A percentile compares a stretch with the other conserved stretches of the same genome.
phyloP scores from a whole-genome alignment of 2,113 vertebrate species.

The Emydura subglobosa region DNA sequence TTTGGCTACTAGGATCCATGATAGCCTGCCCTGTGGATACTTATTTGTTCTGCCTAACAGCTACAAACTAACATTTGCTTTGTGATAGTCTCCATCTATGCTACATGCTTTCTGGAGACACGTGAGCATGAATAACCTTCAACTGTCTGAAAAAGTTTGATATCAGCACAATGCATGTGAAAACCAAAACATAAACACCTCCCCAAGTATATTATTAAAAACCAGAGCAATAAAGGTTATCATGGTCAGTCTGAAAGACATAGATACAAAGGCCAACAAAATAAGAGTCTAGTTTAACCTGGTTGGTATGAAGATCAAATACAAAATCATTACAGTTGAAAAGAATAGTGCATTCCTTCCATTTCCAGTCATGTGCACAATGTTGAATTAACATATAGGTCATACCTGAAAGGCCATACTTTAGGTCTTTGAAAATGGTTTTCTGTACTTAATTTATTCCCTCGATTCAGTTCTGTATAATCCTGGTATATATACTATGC shows the following conservation, averaged over 20 bases:
- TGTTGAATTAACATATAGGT: slow-evolving; percentile 11
- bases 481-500: not conserved
- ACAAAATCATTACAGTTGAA: not conserved
- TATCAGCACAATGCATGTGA: not conserved
- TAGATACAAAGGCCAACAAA: not conserved
- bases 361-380: not conserved
- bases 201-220: not conserved
- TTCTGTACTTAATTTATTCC: not conserved
- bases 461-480: not conserved
- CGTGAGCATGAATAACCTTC: not conserved
- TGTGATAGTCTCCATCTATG: not conserved
- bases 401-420: not conserved
- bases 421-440: not conserved
- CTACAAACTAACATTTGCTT: not conserved
- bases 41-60: not conserved
- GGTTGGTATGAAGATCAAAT: slow-evolving; percentile 24
- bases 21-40: not conserved
- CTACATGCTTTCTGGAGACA: not conserved
- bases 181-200: not conserved
- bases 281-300: not conserved
- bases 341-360: slow-evolving; percentile 35
- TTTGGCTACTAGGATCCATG: not conserved
- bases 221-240: not conserved
- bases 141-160: not conserved
- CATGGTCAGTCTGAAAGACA: not conserved